phyloP scores from a whole-genome alignment of 2,797 vertebrate species.

The Falco naumanni region DNA sequence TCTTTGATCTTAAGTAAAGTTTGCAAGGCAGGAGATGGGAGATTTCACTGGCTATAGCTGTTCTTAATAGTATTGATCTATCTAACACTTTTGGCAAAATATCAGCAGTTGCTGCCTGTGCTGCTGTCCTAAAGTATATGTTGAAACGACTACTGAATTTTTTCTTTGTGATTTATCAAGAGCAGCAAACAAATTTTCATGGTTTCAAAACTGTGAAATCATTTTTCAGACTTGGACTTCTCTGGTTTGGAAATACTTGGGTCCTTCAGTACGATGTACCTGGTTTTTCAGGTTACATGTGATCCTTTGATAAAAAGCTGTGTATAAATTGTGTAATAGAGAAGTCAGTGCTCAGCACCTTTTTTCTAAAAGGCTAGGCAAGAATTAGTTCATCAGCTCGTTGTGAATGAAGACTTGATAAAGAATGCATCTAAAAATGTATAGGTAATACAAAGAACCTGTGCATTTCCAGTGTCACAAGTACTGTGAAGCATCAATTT shows the following conservation, averaged over 20 bases:
- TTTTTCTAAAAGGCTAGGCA: background rate
- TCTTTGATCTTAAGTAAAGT: background rate
- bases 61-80: constrained; percentile 29
- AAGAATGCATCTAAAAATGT: background rate
- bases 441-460: background rate
- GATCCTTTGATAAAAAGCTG: constrained; percentile 36
- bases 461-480: background rate
- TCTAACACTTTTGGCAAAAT: constrained; percentile 37
- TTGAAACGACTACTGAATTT: background rate
- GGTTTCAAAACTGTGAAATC: background rate
- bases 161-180: background rate
- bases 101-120: constrained; percentile 16
- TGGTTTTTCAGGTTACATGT: constrained; percentile 56
- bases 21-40: background rate
- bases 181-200: background rate
- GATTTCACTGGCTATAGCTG: background rate
- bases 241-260: background rate
- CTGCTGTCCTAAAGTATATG: constrained; percentile 11
- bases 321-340: background rate
- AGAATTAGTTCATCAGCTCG: background rate
- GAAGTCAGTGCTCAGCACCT: background rate
- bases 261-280: background rate
- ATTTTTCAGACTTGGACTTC: background rate
- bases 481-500: background rate
- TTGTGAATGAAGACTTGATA: background rate